Percentiles rank a stretch among this genome's conserved stretches.
Conservation (phyloP, 2,797 vertebrate genomes). For the Peromyscus eremicus region DNA sequence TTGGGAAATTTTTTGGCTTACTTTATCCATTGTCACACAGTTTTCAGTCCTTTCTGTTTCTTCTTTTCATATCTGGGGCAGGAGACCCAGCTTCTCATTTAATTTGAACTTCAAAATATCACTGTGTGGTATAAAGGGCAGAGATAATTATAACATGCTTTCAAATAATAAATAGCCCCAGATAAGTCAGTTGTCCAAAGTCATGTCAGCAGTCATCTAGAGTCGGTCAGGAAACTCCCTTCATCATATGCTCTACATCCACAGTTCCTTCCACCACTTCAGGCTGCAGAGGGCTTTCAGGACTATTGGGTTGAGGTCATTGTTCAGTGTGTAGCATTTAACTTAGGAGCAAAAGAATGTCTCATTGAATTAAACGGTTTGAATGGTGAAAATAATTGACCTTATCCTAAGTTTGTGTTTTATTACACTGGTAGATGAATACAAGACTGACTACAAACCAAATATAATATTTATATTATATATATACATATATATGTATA, state of each 20-base stretch:
- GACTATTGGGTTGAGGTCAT: background rate
- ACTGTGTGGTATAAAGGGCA: slow-evolving; percentile 40
- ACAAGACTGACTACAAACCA: background rate
- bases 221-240: background rate
- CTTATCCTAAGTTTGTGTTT: background rate
- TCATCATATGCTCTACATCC: background rate
- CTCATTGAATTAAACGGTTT: background rate
- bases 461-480: background rate
- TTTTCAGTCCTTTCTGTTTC: slow-evolving; percentile 38
- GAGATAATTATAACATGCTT: slow-evolving; percentile 58
- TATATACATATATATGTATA: background rate
- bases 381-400: background rate
- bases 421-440: background rate
- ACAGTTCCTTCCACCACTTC: background rate
- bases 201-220: background rate
- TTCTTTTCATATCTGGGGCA: slow-evolving; percentile 65
- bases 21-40: background rate
- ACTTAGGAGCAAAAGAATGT: background rate
- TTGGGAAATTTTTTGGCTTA: slow-evolving; percentile 15
- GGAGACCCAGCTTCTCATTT: slow-evolving; percentile 52
- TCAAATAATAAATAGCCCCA: slow-evolving; percentile 46
- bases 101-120: slow-evolving; percentile 61
- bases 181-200: slow-evolving; percentile 7
- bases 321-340: background rate
- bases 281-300: background rate